These are phyloP conservation scores for Aelia acuminata DNA, from an alignment of 2,888 invertebrate genomes.

Conservation along the genomic window DNA sequence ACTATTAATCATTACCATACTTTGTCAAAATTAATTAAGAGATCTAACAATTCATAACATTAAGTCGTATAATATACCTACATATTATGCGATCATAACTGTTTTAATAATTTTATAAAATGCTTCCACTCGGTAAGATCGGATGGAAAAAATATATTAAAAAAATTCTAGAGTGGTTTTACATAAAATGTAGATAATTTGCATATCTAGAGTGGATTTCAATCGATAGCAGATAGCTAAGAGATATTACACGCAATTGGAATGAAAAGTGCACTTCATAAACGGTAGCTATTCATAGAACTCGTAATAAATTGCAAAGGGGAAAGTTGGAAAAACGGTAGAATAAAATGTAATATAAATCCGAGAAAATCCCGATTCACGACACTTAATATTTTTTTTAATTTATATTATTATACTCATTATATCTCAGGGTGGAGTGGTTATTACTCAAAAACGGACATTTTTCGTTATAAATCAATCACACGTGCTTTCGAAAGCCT, in stretches of 20 bases:
- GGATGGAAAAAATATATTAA: neutral
- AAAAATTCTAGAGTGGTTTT: neutral
- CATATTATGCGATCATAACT: too few species aligned
- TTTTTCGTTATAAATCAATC: conserved; percentile 49
- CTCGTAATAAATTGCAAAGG: neutral
- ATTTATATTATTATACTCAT: neutral
- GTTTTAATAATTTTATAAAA: too few species aligned
- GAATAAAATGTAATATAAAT: neutral
- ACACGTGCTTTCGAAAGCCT: neutral
- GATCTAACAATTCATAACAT: too few species aligned
- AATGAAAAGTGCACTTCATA: neutral
- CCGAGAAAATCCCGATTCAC: neutral
- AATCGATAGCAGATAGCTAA: neutral
- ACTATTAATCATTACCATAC: too few species aligned
- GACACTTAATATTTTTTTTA: neutral
- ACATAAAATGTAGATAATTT: neutral
- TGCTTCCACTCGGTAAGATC: too few species aligned
- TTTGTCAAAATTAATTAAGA: too few species aligned
- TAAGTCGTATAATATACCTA: too few species aligned
- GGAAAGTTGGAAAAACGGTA: neutral
- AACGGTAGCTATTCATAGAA: neutral
- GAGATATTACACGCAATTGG: neutral
- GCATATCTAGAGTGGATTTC: neutral
- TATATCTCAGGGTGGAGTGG: neutral
- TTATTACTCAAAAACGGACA: neutral